phyloP scores from a whole-genome alignment of 2,113 vertebrate species.

The Etheostoma spectabile region DNA sequence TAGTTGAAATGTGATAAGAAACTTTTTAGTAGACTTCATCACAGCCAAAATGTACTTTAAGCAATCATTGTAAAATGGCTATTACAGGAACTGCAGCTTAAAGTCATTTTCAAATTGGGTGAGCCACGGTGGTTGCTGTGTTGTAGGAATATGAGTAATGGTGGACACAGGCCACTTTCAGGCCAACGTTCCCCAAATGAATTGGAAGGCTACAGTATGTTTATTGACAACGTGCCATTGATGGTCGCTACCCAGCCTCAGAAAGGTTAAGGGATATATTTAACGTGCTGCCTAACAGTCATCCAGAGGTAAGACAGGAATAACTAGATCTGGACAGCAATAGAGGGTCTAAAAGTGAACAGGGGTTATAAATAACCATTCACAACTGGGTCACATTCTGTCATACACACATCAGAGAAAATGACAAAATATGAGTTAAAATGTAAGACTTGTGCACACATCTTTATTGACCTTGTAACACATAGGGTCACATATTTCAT shows the following conservation, averaged over 20 bases:
- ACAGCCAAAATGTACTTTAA: background rate
- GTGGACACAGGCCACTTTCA: background rate
- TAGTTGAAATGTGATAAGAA: background rate
- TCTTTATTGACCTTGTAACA: background rate
- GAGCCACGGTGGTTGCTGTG: background rate
- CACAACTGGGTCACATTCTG: conserved; percentile 36
- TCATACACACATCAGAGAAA: conserved; percentile 15
- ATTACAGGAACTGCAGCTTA: background rate
- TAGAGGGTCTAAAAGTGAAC: conserved; percentile 51
- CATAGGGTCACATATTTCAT: background rate
- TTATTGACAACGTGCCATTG: conserved; percentile 38
- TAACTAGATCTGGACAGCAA: conserved; percentile 48
- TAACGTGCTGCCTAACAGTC: conserved; percentile 83
- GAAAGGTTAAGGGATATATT: conserved; percentile 52
- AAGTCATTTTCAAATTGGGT: background rate
- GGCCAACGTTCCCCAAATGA: background rate
- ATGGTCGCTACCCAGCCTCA: background rate
- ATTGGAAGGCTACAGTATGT: background rate
- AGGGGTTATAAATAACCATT: conserved; percentile 4
- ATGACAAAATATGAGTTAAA: background rate
- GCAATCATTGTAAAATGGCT: background rate
- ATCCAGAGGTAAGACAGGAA: conserved; percentile 65
- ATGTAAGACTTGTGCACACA: background rate
- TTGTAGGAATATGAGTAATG: conserved; percentile 4
- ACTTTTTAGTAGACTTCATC: background rate